phyloP scores from a whole-genome alignment of 2,797 vertebrate species.

The Phataginus tetradactyla region DNA sequence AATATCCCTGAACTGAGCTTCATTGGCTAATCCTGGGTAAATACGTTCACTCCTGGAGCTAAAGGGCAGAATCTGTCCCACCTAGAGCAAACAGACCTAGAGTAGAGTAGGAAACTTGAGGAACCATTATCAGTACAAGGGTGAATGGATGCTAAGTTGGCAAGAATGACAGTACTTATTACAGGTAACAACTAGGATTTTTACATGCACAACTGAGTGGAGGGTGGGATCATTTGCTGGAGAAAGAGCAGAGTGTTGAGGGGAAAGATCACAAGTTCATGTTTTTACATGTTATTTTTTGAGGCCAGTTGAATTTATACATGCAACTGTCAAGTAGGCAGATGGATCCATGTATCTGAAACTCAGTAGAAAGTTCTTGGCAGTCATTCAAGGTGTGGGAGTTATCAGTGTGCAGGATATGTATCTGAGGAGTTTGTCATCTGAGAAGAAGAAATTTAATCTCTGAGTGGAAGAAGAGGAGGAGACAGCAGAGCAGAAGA shows the following conservation, averaged over 20 bases:
- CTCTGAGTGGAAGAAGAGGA: background rate
- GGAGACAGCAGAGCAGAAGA: background rate
- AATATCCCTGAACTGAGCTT: background rate
- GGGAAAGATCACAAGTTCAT: conserved; percentile 26
- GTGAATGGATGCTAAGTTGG: background rate
- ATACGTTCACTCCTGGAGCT: background rate
- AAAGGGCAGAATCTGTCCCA: background rate
- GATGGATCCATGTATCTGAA: background rate
- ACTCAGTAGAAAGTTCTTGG: conserved; percentile 52
- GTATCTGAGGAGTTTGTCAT: background rate
- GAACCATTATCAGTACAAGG: background rate
- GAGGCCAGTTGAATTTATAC: background rate
- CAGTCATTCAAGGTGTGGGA: background rate
- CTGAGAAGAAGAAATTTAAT: conserved; percentile 29
- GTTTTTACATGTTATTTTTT: background rate
- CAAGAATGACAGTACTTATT: background rate
- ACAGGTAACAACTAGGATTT: background rate
- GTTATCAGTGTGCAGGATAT: background rate
- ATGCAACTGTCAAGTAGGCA: background rate
- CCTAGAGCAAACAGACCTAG: background rate
- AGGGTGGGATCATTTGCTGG: background rate
- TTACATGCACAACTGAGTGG: background rate
- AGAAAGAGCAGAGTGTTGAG: background rate
- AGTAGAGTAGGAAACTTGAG: background rate
- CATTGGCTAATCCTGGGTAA: background rate